Conservation (phyloP, 2,113 vertebrate species). For the Cariama cristata region DNA sequence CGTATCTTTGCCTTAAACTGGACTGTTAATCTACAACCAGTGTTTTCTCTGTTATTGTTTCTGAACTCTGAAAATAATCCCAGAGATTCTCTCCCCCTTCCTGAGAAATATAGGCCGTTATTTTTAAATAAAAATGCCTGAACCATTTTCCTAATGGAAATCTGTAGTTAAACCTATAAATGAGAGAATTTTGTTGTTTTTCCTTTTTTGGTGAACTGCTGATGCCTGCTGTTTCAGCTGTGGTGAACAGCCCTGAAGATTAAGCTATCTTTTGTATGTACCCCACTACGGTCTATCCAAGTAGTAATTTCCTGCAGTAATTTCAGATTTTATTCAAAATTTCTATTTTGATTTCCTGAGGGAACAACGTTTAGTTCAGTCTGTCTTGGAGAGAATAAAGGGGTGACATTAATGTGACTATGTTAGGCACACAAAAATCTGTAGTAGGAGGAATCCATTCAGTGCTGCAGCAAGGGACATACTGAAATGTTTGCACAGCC, state of each 20-base stretch:
- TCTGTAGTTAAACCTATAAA: not conserved
- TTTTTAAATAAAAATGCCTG: not conserved
- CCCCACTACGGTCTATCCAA: not conserved
- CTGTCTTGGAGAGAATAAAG: not conserved
- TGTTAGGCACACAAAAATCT: not conserved
- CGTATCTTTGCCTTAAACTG: not conserved
- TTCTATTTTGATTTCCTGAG: conserved; percentile 4
- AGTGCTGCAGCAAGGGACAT: not conserved
- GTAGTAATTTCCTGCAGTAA: not conserved
- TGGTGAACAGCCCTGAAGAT: not conserved
- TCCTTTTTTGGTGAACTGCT: not conserved
- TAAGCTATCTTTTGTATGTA: not conserved
- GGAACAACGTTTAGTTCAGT: not conserved
- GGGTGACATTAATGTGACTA: not conserved
- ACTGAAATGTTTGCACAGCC: not conserved
- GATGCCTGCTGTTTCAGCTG: not conserved
- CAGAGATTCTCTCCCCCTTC: not conserved
- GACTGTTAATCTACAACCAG: not conserved
- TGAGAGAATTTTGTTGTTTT: not conserved
- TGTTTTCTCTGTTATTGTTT: not conserved
- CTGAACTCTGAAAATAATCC: not conserved
- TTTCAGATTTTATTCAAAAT: not conserved
- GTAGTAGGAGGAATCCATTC: not conserved
- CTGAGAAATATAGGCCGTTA: not conserved
- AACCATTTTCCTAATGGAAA: not conserved